These are phyloP conservation scores for Heliconius hortense DNA, from an alignment of 2,888 invertebrate species.

Conservation along the genomic window DNA sequence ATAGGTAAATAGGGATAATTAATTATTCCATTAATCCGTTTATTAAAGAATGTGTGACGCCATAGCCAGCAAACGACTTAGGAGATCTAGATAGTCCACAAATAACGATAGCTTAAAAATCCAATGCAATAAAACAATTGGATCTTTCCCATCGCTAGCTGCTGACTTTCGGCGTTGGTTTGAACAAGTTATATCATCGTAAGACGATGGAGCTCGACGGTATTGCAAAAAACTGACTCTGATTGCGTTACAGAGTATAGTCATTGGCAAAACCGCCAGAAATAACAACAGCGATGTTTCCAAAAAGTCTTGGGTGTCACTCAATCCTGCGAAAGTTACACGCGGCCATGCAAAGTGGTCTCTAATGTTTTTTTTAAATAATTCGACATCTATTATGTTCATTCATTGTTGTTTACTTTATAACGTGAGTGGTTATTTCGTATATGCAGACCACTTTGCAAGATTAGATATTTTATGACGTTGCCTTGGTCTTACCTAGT, in stretches of 20 bases:
- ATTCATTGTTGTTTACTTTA: neutral
- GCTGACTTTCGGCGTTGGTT: slow-evolving; percentile 63
- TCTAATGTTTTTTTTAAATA: neutral
- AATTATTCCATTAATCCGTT: slow-evolving; percentile 22
- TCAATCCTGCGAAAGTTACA: slow-evolving; percentile 34
- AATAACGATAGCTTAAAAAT: slow-evolving; percentile 77
- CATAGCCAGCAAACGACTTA: slow-evolving; percentile 39
- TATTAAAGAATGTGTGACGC: slow-evolving; percentile 7
- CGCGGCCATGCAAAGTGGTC: slow-evolving; percentile 31
- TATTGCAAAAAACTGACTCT: slow-evolving; percentile 66
- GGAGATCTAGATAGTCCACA: slow-evolving; percentile 70
- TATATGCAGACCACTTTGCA: slow-evolving; percentile 24
- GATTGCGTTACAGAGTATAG: slow-evolving; percentile 65
- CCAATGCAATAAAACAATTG: slow-evolving; percentile 76
- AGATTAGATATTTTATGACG: slow-evolving; percentile 4
- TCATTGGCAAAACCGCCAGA: slow-evolving; percentile 62
- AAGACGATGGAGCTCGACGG: slow-evolving; percentile 53
- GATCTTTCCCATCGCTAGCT: slow-evolving; percentile 76
- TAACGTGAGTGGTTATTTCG: neutral
- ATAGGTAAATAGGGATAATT: slow-evolving; percentile 19
- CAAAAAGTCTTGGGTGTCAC: slow-evolving; percentile 17
- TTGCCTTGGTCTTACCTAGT: slow-evolving; percentile 29
- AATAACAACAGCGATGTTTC: slow-evolving; percentile 24
- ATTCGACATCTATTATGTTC: neutral
- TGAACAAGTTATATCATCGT: slow-evolving; percentile 38